Evolutionary conservation across 1,140 invertebrate species (phyloP).

Genomic region (Chelonus insularis): DNA sequence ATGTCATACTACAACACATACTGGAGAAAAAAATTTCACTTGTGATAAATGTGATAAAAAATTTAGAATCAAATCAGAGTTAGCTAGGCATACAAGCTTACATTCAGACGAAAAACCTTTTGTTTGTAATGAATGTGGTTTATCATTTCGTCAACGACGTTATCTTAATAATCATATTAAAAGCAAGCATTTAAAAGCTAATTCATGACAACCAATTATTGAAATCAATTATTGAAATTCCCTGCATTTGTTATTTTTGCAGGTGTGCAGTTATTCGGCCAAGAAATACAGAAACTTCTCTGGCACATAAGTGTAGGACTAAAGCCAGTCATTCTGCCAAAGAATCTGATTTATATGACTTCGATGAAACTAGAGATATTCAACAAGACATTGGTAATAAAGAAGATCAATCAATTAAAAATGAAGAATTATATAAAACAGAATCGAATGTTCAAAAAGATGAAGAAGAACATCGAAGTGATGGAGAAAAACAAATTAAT

Average conservation of each 20-base stretch:
- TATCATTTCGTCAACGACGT: conserved; percentile 61
- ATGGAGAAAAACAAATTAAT: neutral
- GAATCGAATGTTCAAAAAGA: too few species aligned
- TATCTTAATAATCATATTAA: conserved; percentile 59
- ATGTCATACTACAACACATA: conserved; percentile 58
- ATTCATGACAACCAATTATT: neutral
- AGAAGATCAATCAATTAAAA: too few species aligned
- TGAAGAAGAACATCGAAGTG: neutral
- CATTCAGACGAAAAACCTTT: conserved; percentile 61
- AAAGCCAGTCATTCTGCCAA: neutral
- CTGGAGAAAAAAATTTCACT: conserved; percentile 54
- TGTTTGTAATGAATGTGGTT: conserved; percentile 60
- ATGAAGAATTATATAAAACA: too few species aligned
- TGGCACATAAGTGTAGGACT: too few species aligned
- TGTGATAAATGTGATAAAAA: conserved; percentile 60
- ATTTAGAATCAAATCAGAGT: conserved; percentile 60
- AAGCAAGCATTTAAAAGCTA: conserved; percentile 30
- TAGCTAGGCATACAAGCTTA: conserved; percentile 58
- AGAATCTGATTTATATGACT: too few species aligned
- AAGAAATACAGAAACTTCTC: conserved; percentile 20
- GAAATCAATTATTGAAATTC: conserved; percentile 31
- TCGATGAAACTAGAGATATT: too few species aligned
- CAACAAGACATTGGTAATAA: too few species aligned
- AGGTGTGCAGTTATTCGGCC: conserved; percentile 31
- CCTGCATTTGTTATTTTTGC: conserved; percentile 40